Evolutionary conservation across 2,888 invertebrate species (phyloP).

Genomic region (Diloba caeruleocephala): DNA sequence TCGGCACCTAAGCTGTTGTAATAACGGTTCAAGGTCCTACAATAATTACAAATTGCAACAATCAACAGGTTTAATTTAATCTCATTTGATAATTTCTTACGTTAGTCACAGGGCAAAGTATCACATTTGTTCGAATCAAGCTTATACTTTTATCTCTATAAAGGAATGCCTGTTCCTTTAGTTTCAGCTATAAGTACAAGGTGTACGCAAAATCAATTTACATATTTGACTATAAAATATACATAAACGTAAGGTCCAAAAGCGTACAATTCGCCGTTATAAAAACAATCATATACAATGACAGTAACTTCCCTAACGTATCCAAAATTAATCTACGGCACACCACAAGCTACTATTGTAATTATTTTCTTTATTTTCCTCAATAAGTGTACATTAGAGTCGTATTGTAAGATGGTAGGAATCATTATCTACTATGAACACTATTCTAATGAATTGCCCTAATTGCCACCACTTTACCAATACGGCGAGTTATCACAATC

Average conservation of each 20-base stretch:
- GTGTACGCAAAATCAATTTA: too few species aligned
- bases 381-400: slow-evolving; percentile 40
- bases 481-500: slow-evolving; percentile 17
- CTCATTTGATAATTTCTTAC: slow-evolving; percentile 4
- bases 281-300: slow-evolving; percentile 30
- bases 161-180: too few species aligned
- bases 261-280: slow-evolving; percentile 14
- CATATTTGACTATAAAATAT: too few species aligned
- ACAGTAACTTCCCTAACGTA: slow-evolving; percentile 27
- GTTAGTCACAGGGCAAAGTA: background rate
- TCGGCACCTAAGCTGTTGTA: slow-evolving; percentile 21
- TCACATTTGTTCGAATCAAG: background rate
- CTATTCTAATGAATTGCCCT: slow-evolving; percentile 21
- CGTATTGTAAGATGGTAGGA: slow-evolving; percentile 29
- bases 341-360: slow-evolving; percentile 45
- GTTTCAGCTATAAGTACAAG: too few species aligned
- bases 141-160: background rate
- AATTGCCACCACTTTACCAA: too few species aligned
- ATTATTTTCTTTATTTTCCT: slow-evolving; percentile 51
- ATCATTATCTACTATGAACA: slow-evolving; percentile 35
- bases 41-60: slow-evolving; percentile 15
- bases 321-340: slow-evolving; percentile 46
- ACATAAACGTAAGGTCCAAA: slow-evolving; percentile 15
- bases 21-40: slow-evolving; percentile 9
- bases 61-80: slow-evolving; percentile 4